Base-by-base conservation (phyloP, 2,113 vertebrate genomes). In the Eudyptes chrysolophus region DNA sequence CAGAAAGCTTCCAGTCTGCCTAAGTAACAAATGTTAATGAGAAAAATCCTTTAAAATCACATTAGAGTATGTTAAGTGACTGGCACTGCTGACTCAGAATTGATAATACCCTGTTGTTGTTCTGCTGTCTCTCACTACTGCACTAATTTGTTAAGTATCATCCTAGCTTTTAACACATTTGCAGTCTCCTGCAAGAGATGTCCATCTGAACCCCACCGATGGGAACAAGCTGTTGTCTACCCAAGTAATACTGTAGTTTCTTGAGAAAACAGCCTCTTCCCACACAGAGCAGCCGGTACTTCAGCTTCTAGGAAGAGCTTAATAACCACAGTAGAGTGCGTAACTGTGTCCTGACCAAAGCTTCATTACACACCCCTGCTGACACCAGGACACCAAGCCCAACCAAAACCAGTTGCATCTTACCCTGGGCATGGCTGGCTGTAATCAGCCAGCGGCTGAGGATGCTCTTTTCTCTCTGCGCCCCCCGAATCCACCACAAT, bases 401-500 rank as follows among this genome's bases (percentile, higher is more conserved):
- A 76, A n/a, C 11, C 38, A 32, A 40, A 48, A 20, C 7, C 32
- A 72, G 82, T 7, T 14, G 51, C 7, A 9, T 7, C 93, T 98
- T 97, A 99, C 99, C 99, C 99, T 8, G 98, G 97, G 97, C 98
- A 97, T 38, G 98, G 98, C n/a, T 99, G 99, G 81, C 84, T 66
- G 3, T 98, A 98, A 61, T 99, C 99, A 14, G 96, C 52, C 30
- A 84, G 61, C 3, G 98, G 88, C 65, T 84, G 96, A 96, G 97
- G 94, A 88, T 95, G 71, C 81, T 98, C 96, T 49, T 97, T 86
- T 70, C 98, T 95, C 91, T 98, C 98, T 48, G 94, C 6, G 5
- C 97, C 91, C 0, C 78, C 44, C 11, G 98, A 90, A 84, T 99
- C 99, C 52, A 96, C 72, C 22, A 85, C 84, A 4, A 93, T 24